These are phyloP conservation scores for Tipula lateralis DNA, from an alignment of 2,888 invertebrate genomes.

Conservation along the genomic window DNA sequence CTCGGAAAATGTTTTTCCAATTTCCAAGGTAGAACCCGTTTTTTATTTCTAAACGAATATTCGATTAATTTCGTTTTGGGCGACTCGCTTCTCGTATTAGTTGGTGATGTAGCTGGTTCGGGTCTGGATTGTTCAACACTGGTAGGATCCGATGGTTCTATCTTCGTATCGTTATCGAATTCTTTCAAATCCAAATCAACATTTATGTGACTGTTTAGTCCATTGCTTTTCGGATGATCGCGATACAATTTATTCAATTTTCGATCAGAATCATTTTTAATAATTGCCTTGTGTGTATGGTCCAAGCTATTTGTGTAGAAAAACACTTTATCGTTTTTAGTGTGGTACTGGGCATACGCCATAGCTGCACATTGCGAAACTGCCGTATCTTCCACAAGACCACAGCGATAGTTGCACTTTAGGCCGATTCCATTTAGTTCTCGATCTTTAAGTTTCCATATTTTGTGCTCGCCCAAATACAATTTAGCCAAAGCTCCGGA, in stretches of 20 bases:
- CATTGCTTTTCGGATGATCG: background rate
- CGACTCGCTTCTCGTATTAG: background rate
- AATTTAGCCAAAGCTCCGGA: background rate
- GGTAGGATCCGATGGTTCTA: background rate
- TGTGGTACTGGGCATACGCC: background rate
- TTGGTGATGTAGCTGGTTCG: background rate
- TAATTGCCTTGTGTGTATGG: background rate
- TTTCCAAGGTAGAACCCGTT: background rate
- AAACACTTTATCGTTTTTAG: background rate
- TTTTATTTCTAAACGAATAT: background rate
- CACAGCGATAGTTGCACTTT: background rate
- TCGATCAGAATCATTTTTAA: background rate
- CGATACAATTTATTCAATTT: background rate
- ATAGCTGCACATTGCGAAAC: background rate
- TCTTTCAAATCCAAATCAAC: background rate
- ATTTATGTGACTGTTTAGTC: background rate
- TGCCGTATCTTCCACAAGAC: background rate
- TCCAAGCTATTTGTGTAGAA: background rate
- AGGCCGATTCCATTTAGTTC: background rate
- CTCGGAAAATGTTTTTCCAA: background rate
- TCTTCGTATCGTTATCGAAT: background rate
- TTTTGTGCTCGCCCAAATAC: background rate
- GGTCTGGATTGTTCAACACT: background rate
- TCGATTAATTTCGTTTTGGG: background rate
- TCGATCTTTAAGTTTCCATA: background rate